A percentile compares a stretch with the other conserved stretches of the same genome.
Evolutionary conservation across 2,888 invertebrate species (phyloP).

Genomic region (Uropetala carovei): DNA sequence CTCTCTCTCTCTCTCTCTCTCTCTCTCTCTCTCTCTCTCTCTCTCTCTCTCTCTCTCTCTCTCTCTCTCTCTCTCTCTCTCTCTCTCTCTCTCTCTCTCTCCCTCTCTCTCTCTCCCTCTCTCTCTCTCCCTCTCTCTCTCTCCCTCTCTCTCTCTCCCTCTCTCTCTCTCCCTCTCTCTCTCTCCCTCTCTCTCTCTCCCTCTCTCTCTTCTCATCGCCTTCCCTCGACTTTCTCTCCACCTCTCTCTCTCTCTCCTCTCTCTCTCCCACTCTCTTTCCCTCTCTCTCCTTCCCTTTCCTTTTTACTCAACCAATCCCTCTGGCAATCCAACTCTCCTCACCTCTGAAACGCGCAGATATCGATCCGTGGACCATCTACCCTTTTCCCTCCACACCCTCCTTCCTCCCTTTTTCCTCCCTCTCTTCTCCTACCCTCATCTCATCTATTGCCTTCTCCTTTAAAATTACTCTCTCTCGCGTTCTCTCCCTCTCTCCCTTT

Average conservation of each 20-base stretch:
- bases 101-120: not conserved
- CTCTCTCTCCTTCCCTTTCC: not conserved
- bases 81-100: not conserved
- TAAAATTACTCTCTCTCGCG: not conserved
- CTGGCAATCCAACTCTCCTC: too few species aligned
- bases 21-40: not conserved
- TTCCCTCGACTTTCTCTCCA: not conserved
- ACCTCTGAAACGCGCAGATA: too few species aligned
- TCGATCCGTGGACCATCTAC: not conserved
- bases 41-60: not conserved
- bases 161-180: not conserved
- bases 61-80: not conserved
- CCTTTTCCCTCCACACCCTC: not conserved
- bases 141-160: not conserved
- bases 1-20: too few species aligned
- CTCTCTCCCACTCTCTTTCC: not conserved
- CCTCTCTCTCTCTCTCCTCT: not conserved
- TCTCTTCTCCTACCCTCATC: not conserved
- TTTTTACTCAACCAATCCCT: too few species aligned
- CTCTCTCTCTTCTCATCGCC: not conserved
- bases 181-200: not conserved
- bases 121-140: not conserved
- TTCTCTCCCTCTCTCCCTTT: not conserved
- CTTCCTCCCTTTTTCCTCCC: not conserved
- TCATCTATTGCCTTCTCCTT: not conserved